Percentiles rank a stretch among this genome's conserved stretches.
These are phyloP conservation scores for Ditylenchus dipsaci DNA, from an alignment of 1,140 invertebrate species.

Conservation along the genomic window DNA sequence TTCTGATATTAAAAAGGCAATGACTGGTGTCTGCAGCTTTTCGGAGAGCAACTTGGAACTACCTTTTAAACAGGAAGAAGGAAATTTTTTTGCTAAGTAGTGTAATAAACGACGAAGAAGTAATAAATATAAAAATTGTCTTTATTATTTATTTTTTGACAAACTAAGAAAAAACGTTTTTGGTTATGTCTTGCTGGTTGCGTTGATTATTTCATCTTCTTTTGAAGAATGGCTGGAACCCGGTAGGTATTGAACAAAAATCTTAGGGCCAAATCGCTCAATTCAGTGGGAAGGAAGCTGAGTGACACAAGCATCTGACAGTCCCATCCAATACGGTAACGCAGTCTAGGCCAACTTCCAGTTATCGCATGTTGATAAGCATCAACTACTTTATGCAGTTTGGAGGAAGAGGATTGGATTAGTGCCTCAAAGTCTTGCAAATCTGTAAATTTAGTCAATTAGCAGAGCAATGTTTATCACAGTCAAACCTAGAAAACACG, in stretches of 20 bases:
- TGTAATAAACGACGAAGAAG: no score
- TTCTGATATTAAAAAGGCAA: no score
- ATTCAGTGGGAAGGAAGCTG: constrained; percentile 26
- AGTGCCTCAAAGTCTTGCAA: constrained; percentile 28
- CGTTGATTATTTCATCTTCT: background rate
- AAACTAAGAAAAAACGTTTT: no score
- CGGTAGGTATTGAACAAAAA: background rate
- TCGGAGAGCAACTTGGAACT: no score
- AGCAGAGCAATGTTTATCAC: no score
- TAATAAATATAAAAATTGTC: no score
- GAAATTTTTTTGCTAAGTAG: no score
- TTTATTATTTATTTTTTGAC: no score
- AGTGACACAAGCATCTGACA: constrained; percentile 50
- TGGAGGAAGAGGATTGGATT: constrained; percentile 24
- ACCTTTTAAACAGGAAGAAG: no score
- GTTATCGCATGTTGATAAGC: constrained; percentile 56
- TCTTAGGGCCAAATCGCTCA: constrained; percentile 2
- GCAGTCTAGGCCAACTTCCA: constrained; percentile 40
- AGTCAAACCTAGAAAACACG: no score
- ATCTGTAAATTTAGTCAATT: constrained; percentile 15
- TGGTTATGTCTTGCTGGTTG: no score
- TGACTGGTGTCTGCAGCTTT: no score
- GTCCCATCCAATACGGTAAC: constrained; percentile 54
- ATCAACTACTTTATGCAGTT: constrained; percentile 50
- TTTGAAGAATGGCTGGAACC: constrained; percentile 4